Conservation (phyloP, 2,113 vertebrate genomes). For the Gambusia affinis region DNA sequence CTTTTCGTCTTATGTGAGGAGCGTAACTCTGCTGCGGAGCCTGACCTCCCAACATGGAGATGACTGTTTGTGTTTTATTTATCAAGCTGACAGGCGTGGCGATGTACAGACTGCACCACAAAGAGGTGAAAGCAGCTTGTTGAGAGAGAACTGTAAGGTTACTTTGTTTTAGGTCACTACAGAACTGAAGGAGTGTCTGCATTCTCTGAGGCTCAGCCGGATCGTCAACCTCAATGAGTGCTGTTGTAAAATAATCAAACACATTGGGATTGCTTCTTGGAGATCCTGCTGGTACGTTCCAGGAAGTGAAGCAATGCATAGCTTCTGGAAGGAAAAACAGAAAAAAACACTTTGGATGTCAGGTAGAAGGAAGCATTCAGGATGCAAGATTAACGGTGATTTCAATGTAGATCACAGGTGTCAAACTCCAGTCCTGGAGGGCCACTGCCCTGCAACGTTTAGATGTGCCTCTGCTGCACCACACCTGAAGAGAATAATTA, state of each 20-base stretch:
- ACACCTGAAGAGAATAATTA: too few species aligned
- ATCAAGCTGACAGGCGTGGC: conserved; percentile 22
- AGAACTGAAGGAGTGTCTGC: conserved; percentile 38
- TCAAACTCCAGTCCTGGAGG: too few species aligned
- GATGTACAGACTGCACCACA: conserved; percentile 6
- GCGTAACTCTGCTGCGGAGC: not conserved
- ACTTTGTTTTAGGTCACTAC: conserved; percentile 21
- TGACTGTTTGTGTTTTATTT: conserved; percentile 8
- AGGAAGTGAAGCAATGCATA: conserved; percentile 28
- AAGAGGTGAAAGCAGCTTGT: conserved; percentile 24
- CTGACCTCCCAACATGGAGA: not conserved
- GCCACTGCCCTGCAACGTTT: too few species aligned
- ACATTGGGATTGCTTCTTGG: conserved; percentile 54
- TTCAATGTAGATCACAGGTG: conserved; percentile 1
- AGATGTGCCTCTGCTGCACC: too few species aligned
- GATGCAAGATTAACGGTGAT: conserved; percentile 35
- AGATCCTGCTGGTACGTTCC: conserved; percentile 23
- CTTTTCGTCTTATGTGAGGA: not conserved
- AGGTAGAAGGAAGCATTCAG: conserved; percentile 31
- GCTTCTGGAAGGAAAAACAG: conserved; percentile 15
- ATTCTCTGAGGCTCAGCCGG: conserved; percentile 44
- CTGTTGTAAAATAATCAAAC: conserved; percentile 69
- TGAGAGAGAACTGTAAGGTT: conserved; percentile 20
- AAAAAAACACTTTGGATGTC: conserved; percentile 16
- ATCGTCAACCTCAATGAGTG: conserved; percentile 59